phyloP scores from a whole-genome alignment of 2,888 invertebrate genomes.

The Andrena minutula region DNA sequence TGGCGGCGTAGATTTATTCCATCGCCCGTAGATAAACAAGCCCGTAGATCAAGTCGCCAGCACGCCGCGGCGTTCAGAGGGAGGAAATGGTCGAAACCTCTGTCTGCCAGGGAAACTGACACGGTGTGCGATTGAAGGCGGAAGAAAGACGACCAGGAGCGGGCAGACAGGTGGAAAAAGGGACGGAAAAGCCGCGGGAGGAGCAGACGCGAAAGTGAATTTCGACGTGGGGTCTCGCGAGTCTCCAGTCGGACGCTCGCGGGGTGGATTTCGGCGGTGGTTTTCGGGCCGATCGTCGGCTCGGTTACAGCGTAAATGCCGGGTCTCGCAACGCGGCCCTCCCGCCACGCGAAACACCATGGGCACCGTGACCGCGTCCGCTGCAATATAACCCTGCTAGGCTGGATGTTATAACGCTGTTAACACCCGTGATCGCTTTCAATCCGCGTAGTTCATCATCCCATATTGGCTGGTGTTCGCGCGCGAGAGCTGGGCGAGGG shows the following conservation, averaged over 20 bases:
- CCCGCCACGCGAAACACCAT: slow-evolving; percentile 71
- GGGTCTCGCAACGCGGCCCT: slow-evolving; percentile 37
- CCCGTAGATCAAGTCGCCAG: slow-evolving; percentile 66
- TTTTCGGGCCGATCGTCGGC: slow-evolving; percentile 24
- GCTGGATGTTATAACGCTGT: slow-evolving; percentile 81
- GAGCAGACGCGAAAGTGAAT: not conserved
- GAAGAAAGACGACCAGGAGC: slow-evolving; percentile 16
- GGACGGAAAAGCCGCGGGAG: not conserved
- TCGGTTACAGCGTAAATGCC: slow-evolving; percentile 40
- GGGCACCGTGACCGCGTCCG: slow-evolving; percentile 57
- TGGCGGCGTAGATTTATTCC: slow-evolving; percentile 62
- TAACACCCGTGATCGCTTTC: slow-evolving; percentile 84
- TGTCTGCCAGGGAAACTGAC: slow-evolving; percentile 28
- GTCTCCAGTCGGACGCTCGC: not conserved
- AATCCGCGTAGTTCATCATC: slow-evolving; percentile 84
- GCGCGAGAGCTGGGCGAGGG: slow-evolving; percentile 12
- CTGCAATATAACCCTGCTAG: slow-evolving; percentile 74
- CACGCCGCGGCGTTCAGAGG: slow-evolving; percentile 18
- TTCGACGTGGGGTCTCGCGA: not conserved
- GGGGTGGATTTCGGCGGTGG: slow-evolving; percentile 8
- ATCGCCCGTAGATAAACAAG: slow-evolving; percentile 65
- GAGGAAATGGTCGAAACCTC: slow-evolving; percentile 42
- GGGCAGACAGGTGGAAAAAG: slow-evolving; percentile 12
- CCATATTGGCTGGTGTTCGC: slow-evolving; percentile 74
- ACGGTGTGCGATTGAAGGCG: slow-evolving; percentile 21